Conservation (phyloP, 2,113 vertebrate genomes). For the Redunca redunca region DNA sequence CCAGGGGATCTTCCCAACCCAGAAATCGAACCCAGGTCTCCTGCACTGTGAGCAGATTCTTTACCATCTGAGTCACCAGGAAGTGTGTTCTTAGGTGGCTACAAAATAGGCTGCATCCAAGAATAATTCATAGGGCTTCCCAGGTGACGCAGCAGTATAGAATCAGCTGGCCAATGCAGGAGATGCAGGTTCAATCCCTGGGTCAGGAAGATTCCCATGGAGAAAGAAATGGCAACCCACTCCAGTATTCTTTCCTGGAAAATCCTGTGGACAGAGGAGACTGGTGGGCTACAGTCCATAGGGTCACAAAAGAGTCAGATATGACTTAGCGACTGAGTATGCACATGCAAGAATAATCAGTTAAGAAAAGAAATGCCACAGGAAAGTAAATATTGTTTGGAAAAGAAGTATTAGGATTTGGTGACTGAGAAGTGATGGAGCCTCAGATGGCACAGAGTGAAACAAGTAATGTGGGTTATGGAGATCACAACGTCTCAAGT, state of each 20-base stretch:
- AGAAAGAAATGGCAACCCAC: neutral
- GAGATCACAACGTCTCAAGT: neutral
- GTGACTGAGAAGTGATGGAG: neutral
- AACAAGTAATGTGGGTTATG: neutral
- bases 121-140: neutral
- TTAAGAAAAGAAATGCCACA: neutral
- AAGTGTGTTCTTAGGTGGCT: conserved; percentile 6
- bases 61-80: neutral
- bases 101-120: neutral
- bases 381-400: neutral
- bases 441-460: neutral
- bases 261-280: neutral
- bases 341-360: neutral
- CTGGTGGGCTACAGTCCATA: neutral
- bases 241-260: neutral
- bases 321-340: neutral
- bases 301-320: neutral
- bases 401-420: neutral
- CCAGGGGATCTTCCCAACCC: neutral
- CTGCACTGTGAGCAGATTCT: neutral
- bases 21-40: neutral
- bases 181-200: neutral
- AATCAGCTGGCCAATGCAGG: neutral
- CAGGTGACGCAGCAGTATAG: neutral
- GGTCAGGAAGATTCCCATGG: neutral